phyloP scores from a whole-genome alignment of 1,140 invertebrate species.

The Himalopsyche phryganea region DNA sequence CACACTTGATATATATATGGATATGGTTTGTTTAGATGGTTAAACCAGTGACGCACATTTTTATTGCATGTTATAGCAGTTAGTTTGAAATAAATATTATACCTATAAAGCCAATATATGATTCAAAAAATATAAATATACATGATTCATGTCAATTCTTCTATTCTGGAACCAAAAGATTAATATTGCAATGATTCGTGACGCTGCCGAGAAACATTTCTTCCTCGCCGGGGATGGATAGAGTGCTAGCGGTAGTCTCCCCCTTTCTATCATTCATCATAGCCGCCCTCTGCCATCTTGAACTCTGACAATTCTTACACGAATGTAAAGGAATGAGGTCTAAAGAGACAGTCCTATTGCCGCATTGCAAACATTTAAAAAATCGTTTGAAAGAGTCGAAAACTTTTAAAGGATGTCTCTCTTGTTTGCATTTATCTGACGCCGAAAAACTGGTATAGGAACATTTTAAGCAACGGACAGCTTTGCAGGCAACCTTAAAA shows the following conservation, averaged over 20 bases:
- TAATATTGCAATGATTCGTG: slow-evolving; percentile 59
- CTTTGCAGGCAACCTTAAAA: slow-evolving; percentile 78
- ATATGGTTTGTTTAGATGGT: too few relatives aligned
- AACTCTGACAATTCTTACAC: slow-evolving; percentile 74
- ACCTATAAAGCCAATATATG: too few relatives aligned
- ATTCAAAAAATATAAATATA: too few relatives aligned
- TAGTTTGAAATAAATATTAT: too few relatives aligned
- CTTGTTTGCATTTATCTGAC: slow-evolving; percentile 77
- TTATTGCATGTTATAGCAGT: too few relatives aligned
- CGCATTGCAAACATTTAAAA: slow-evolving; percentile 86
- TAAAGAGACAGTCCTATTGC: slow-evolving; percentile 73
- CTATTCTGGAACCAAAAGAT: slow-evolving; percentile 60
- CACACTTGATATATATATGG: too few relatives aligned
- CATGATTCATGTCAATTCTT: too few relatives aligned
- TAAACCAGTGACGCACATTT: too few relatives aligned
- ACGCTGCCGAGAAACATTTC: slow-evolving; percentile 64
- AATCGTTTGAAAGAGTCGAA: slow-evolving; percentile 82
- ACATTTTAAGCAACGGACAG: slow-evolving; percentile 84
- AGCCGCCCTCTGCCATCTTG: slow-evolving; percentile 70
- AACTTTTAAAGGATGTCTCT: slow-evolving; percentile 74
- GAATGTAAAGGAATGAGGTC: slow-evolving; percentile 71
- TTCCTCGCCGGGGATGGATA: slow-evolving; percentile 72
- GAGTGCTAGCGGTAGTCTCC: slow-evolving; percentile 46
- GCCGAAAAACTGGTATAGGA: slow-evolving; percentile 86
- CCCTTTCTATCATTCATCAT: slow-evolving; percentile 75